Percentiles rank a stretch among this genome's conserved stretches.
Evolutionary conservation across 92 coral and sea anemone species (phyloP).

Genomic region (Heteractis magnifica): DNA sequence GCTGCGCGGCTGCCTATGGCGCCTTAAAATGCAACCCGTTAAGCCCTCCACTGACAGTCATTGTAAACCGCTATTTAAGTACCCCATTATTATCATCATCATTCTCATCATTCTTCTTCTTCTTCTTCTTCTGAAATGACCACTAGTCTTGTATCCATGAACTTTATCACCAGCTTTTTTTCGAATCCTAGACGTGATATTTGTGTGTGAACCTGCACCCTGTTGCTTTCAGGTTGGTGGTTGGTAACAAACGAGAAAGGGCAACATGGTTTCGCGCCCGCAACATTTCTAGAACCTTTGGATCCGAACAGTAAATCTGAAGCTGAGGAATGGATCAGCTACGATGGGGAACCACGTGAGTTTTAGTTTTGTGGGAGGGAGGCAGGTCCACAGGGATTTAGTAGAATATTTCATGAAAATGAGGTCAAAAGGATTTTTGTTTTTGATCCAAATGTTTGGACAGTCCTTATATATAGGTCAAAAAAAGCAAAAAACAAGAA

Average conservation of each 20-base stretch:
- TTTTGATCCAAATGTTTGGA: no score
- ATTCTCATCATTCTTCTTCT: neutral
- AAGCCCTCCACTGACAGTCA: no score
- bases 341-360: slow-evolving; percentile 64
- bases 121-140: neutral
- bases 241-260: slow-evolving; percentile 78
- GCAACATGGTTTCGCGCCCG: slow-evolving; percentile 88
- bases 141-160: no score
- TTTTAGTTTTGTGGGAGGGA: neutral
- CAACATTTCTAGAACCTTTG: slow-evolving; percentile 86
- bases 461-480: no score
- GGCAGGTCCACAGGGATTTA: no score
- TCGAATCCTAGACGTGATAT: neutral
- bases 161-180: neutral
- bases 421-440: no score
- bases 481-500: no score
- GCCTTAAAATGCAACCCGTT: no score
- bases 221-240: slow-evolving; percentile 81
- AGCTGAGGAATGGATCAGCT: slow-evolving; percentile 81
- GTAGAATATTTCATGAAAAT: no score
- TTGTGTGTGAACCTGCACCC: neutral
- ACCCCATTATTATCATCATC: no score
- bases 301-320: slow-evolving; percentile 53
- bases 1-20: no score
- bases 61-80: no score